Percentiles rank a stretch among this genome's conserved stretches.
Evolutionary conservation across 2,888 invertebrate species (phyloP).

Genomic region (Ommatoiulus sabulosus): DNA sequence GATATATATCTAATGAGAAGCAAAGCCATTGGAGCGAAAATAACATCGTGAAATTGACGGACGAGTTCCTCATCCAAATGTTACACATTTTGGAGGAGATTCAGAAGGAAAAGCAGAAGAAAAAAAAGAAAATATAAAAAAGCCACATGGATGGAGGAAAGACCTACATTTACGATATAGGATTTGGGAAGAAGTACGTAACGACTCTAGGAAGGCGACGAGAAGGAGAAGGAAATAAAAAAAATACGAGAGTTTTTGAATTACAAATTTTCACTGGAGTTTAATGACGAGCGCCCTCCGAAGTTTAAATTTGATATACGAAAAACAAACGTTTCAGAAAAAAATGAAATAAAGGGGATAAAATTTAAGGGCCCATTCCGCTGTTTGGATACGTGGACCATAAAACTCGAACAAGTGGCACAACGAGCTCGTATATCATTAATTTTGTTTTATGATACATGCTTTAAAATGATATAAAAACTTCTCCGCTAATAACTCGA

Average conservation of each 20-base stretch:
- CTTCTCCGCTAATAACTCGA: background rate
- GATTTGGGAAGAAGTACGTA: background rate
- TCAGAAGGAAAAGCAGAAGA: conserved; percentile 5
- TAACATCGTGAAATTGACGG: conserved; percentile 43
- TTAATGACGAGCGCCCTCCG: conserved; percentile 21
- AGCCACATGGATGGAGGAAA: conserved; percentile 3
- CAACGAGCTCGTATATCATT: conserved; percentile 39
- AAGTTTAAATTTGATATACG: conserved; percentile 30
- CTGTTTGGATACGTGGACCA: conserved; percentile 35
- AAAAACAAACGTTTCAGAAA: conserved; percentile 27
- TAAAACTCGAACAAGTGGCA: conserved; percentile 34
- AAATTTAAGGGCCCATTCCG: conserved; percentile 43
- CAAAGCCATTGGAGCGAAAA: conserved; percentile 40
- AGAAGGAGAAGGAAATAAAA: conserved; percentile 1
- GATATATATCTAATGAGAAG: conserved; percentile 43
- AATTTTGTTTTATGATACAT: conserved; percentile 36
- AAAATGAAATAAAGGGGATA: conserved; percentile 33
- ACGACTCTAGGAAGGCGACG: conserved; percentile 11
- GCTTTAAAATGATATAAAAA: conserved; percentile 11
- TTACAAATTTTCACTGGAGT: conserved; percentile 40
- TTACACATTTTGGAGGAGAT: conserved; percentile 43
- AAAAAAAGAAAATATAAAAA: conserved; percentile 2
- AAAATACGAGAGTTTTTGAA: conserved; percentile 40
- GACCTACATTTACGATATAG: conserved; percentile 40
- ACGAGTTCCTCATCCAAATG: conserved; percentile 43